These are phyloP conservation scores for Tetramorium simillimum DNA, from an alignment of 1,140 invertebrate species.

Conservation along the genomic window DNA sequence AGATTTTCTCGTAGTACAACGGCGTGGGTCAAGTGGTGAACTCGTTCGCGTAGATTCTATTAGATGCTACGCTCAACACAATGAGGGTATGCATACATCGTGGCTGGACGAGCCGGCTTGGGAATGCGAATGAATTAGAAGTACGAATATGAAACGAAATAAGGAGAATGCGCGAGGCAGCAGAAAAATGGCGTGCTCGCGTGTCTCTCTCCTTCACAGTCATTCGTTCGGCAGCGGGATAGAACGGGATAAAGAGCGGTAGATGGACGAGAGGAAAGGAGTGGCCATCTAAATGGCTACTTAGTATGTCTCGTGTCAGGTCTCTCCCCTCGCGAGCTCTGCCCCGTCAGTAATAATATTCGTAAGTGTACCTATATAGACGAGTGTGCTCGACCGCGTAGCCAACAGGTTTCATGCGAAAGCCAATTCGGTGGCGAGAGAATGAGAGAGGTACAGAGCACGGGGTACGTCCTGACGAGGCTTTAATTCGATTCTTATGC, in stretches of 20 bases:
- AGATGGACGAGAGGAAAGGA: constrained; percentile 41
- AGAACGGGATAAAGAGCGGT: constrained; percentile 45
- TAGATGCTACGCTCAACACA: constrained; percentile 69
- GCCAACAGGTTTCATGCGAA: constrained; percentile 80
- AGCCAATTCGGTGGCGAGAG: constrained; percentile 76
- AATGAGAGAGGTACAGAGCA: constrained; percentile 42
- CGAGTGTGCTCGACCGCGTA: constrained; percentile 70
- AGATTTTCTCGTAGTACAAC: constrained; percentile 52
- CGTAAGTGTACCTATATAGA: constrained; percentile 78
- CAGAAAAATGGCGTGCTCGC: constrained; percentile 55
- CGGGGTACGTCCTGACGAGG: constrained; percentile 73
- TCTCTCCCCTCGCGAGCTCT: constrained; percentile 71
- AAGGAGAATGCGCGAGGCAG: constrained; percentile 52
- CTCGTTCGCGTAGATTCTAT: constrained; percentile 75
- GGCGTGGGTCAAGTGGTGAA: constrained; percentile 67
- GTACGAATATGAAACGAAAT: constrained; percentile 61
- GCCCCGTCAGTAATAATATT: constrained; percentile 76
- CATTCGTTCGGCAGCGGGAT: constrained; percentile 18
- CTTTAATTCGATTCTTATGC: constrained; percentile 82
- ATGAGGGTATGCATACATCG: constrained; percentile 55
- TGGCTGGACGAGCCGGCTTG: constrained; percentile 64
- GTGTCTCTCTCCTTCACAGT: constrained; percentile 41
- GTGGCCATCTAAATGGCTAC: constrained; percentile 78
- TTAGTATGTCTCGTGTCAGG: constrained; percentile 78
- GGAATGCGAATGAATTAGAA: constrained; percentile 76